phyloP scores from a whole-genome alignment of 2,113 vertebrate genomes.

The Cepphus grylle region DNA sequence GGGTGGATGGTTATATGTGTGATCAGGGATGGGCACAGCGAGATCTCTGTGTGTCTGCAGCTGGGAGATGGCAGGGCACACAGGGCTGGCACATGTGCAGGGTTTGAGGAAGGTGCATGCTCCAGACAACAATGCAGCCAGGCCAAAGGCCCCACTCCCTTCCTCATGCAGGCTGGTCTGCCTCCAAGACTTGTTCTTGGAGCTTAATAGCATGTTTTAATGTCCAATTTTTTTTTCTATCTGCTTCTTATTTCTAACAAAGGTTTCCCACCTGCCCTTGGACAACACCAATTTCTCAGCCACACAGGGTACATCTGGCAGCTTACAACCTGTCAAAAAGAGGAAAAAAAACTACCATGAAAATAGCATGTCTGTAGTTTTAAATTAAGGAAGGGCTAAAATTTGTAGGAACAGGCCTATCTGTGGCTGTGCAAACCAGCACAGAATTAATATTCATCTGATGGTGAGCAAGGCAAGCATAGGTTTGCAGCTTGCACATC shows the following conservation, averaged over 20 bases:
- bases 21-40: neutral
- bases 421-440: neutral
- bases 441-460: constrained; percentile 10
- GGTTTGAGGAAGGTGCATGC: neutral
- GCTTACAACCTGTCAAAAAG: neutral
- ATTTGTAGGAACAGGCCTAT: constrained; percentile 16
- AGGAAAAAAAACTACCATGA: neutral
- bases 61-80: accelerated
- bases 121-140: neutral
- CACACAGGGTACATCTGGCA: neutral
- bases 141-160: neutral
- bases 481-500: neutral
- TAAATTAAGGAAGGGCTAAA: constrained; percentile 24
- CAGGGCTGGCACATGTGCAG: neutral
- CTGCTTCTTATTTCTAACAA: neutral
- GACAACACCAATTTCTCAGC: neutral
- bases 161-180: neutral
- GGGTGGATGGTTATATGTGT: neutral
- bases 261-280: neutral
- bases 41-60: neutral
- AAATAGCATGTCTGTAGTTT: constrained; percentile 21
- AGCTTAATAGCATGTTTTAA: neutral
- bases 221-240: neutral
- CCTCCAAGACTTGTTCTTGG: neutral
- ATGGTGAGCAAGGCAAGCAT: neutral